A percentile compares a stretch with the other conserved stretches of the same genome.
Conservation (phyloP, 2,888 invertebrate genomes). For the Rhopalosiphum nymphaeae region DNA sequence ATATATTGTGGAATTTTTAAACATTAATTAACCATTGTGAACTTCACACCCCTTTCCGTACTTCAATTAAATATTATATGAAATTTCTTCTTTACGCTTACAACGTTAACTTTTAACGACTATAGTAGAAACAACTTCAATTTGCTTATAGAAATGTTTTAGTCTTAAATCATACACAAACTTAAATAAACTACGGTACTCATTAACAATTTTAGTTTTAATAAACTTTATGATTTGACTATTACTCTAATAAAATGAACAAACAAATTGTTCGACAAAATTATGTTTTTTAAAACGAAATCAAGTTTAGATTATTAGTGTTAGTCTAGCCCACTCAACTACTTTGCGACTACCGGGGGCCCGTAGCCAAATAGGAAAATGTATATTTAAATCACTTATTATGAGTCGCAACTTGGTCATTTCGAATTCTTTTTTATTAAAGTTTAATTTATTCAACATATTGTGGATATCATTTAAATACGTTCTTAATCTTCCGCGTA, state of each 20-base stretch:
- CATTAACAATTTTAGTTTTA: background rate
- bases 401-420: too few relatives aligned
- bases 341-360: too few relatives aligned
- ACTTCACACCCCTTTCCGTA: background rate
- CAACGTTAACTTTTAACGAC: background rate
- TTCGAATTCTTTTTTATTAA: too few relatives aligned
- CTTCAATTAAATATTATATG: background rate
- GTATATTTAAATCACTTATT: too few relatives aligned
- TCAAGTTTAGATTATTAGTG: background rate
- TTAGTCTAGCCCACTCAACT: too few relatives aligned
- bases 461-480: too few relatives aligned
- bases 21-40: background rate
- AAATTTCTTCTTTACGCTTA: background rate
- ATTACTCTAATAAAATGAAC: background rate
- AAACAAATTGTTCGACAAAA: background rate
- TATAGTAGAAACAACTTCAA: background rate
- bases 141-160: background rate
- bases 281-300: background rate
- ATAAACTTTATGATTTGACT: background rate
- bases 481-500: too few relatives aligned
- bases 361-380: too few relatives aligned
- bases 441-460: too few relatives aligned
- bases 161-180: background rate
- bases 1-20: background rate
- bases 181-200: background rate